These are phyloP conservation scores for Chironomus striatipennis DNA, from an alignment of 1,140 invertebrate species.

Conservation along the genomic window DNA sequence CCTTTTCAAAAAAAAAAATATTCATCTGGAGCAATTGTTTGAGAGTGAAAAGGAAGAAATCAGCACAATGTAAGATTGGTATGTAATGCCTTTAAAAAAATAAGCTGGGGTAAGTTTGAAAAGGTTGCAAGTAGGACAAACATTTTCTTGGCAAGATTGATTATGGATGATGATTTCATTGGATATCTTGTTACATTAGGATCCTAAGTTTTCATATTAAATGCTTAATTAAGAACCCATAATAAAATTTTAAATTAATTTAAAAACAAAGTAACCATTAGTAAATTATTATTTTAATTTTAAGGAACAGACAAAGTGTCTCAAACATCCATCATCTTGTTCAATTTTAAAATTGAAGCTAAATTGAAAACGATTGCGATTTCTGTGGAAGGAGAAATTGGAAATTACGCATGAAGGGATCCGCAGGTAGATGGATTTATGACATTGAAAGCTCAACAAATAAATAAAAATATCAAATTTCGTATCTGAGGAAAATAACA, in stretches of 20 bases:
- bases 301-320: too few relatives aligned
- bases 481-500: neutral
- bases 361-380: too few relatives aligned
- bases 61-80: neutral
- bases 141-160: too few relatives aligned
- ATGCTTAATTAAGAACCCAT: too few relatives aligned
- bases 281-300: too few relatives aligned
- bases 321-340: too few relatives aligned
- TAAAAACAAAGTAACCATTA: too few relatives aligned
- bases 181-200: too few relatives aligned
- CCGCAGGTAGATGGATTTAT: slow-evolving; percentile 9
- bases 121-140: neutral
- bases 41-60: neutral
- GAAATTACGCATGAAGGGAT: neutral
- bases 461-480: slow-evolving; percentile 15
- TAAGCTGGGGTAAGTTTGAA: neutral
- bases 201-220: too few relatives aligned
- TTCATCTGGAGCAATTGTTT: slow-evolving; percentile 4
- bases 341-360: too few relatives aligned
- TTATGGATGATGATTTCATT: too few relatives aligned
- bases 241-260: too few relatives aligned
- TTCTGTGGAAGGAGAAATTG: neutral
- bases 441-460: neutral
- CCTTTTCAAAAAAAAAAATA: neutral
- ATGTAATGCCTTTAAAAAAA: neutral